Base-by-base conservation (phyloP, 2,888 invertebrate genomes). In the Phorcus lineatus region DNA sequence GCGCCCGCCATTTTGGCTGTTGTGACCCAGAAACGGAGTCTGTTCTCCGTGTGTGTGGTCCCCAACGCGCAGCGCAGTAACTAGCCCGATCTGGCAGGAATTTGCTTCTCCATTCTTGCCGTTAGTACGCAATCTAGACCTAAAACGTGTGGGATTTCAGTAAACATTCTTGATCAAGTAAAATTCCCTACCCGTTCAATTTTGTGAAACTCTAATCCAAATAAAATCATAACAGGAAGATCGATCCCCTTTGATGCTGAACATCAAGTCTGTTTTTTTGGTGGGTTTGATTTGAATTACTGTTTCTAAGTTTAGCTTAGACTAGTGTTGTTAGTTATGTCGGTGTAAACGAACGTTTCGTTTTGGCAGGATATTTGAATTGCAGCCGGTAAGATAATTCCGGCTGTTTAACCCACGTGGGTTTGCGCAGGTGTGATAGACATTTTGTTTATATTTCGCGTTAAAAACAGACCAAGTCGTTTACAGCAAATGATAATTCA, bases 1-100 rank as follows among this genome's bases (percentile, higher is more conserved):
- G 70, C 70, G 31, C 70, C 36, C 70, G 70, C 70, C 70, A 70
- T 70, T 70, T 70, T 70, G 70, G 70, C 70, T 70, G 70, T 28
- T 70, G 40, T 70, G 70, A 70, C 70, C 70, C 70, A 70, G 70
- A 70, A 70, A 70, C 36, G 70, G 31, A 36, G 70, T 36, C 36
- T 36, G 36, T 40, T 36, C 19, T 11, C n/a, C 16, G 36, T 17
- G 70, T 70, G 70, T 70, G 70, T 70, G 70, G 70, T 70, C 70
- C 19, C 7, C 19, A 17, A 31, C 16, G 17, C 36, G 24, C 28
- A 70, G 70, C 70, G 19, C 70, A 70, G 36, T 36, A 70, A 70
- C 70, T 70, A 70, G 31, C 36, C 31, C 31, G 40, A 70, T 31
- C 31, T 70, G 9, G 36, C 17, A 17, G 70, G 70, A 70, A 70